Evolutionary conservation across 1,140 invertebrate genomes (phyloP), one percentile per base, ranked within the genome.

Genomic region (Agraylea sexmaculata): DNA sequence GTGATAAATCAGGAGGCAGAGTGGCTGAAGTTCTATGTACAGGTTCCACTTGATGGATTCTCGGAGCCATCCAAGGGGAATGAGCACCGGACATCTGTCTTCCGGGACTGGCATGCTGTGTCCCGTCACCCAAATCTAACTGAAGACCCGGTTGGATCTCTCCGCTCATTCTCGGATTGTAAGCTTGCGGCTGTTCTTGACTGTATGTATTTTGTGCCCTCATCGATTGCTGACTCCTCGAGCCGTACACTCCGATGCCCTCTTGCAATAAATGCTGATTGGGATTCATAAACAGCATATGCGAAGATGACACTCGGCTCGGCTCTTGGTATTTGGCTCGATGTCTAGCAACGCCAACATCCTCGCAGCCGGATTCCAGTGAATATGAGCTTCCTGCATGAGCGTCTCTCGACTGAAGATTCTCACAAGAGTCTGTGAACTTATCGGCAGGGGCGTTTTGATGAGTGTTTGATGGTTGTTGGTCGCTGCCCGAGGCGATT

Each of bases 201-300:
- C 18, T 31, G 11, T 30, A 27, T 18, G 11, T 33, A 13, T 15
- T 27, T 41, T 41, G 25, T 41, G 39, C 19, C 30, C 29, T 27
- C 34, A 34, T 34, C 39, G 22, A 17, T 22, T 33, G n/a, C 39
- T 32, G 19, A 34, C 39, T 12, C 39, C 38, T 31, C 19, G 23
- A 36, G 13, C 17, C 42, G 11, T 43, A 43, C 19, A 45, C 34
- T 12, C 43, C 43, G 32, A 40, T 45, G n/a, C 47, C 47, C 27
- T 49, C 47, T 30, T 49, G 47, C 36, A 49, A 33, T 22, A 49
- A 41, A 33, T 49, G 47, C 31, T 45, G 47, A 32, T 49, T 49
- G 8, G 47, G 47, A 27, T 49, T 49, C 47, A 49, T 49, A 19
- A 49, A 49, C 10, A 40, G 40, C 5, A 44, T 43, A 4, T 27